Conservation (phyloP, 2,888 invertebrate species). For the Hylaea fasciaria region DNA sequence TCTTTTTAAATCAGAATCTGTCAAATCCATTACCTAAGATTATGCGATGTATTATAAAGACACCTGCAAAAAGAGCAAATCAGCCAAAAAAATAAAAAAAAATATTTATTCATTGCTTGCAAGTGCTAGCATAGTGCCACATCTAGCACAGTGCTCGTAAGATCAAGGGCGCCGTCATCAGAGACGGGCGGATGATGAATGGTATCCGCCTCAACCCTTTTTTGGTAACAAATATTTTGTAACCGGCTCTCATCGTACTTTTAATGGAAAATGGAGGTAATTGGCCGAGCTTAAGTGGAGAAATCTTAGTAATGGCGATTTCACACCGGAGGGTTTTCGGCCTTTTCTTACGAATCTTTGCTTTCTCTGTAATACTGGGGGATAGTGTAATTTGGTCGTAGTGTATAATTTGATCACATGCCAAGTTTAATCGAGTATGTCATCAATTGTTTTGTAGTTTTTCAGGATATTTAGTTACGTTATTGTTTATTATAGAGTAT, state of each 20-base stretch:
- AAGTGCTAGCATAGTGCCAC: constrained; percentile 5
- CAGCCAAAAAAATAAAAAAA: too few relatives aligned
- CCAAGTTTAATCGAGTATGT: too few relatives aligned
- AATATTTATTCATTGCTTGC: too few relatives aligned
- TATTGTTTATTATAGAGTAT: too few relatives aligned
- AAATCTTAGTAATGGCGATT: constrained; percentile 3
- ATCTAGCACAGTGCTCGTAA: constrained; percentile 27
- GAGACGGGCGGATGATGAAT: constrained; percentile 30
- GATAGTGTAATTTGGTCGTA: too few relatives aligned
- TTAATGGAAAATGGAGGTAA: constrained; percentile 29
- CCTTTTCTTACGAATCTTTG: not conserved
- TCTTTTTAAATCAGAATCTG: too few relatives aligned
- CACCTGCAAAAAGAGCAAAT: too few relatives aligned
- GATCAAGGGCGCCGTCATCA: constrained; percentile 23
- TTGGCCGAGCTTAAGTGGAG: constrained; percentile 13
- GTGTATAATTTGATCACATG: too few relatives aligned
- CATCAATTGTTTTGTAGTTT: too few relatives aligned
- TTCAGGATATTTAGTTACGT: too few relatives aligned
- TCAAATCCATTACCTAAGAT: too few relatives aligned
- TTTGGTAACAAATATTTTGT: constrained; percentile 35
- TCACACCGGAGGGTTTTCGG: not conserved
- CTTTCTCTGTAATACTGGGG: not conserved
- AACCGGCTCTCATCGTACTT: constrained; percentile 31
- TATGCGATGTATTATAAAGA: too few relatives aligned
- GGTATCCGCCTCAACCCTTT: constrained; percentile 28